These are phyloP conservation scores for Pomatorhinus ruficollis DNA, from an alignment of 2,113 vertebrate species.

Conservation along the genomic window DNA sequence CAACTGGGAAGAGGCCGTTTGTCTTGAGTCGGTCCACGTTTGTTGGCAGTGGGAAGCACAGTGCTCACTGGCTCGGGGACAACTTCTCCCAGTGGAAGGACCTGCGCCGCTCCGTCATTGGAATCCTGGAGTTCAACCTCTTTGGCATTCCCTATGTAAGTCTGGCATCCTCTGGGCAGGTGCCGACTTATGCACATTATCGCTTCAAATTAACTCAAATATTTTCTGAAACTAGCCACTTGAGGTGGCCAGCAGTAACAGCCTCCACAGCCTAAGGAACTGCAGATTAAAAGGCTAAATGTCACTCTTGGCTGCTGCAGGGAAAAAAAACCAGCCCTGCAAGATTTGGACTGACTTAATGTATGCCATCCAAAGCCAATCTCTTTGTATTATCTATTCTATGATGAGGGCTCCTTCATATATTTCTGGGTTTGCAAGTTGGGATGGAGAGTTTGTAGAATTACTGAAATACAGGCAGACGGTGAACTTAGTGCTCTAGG, in stretches of 20 bases:
- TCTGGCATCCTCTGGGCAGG: neutral
- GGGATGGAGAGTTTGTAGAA: neutral
- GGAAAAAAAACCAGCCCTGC: neutral
- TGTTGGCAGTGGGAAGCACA: constrained; percentile 83
- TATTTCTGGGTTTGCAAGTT: neutral
- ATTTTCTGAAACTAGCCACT: neutral
- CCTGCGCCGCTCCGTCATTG: constrained; percentile 82
- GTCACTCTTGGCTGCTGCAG: constrained; percentile 1
- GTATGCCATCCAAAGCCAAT: neutral
- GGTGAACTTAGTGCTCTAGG: neutral
- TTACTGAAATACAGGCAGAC: neutral
- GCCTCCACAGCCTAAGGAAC: neutral
- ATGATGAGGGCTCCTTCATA: neutral
- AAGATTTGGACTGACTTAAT: neutral
- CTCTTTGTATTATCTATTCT: neutral
- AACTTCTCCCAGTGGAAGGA: constrained; percentile 87
- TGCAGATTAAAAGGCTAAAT: neutral
- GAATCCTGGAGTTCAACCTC: constrained; percentile 87
- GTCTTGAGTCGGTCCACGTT: constrained; percentile 80
- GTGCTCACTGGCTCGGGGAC: constrained; percentile 87
- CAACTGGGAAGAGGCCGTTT: constrained; percentile 43
- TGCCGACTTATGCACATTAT: neutral
- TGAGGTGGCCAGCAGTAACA: neutral
- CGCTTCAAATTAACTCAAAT: neutral
- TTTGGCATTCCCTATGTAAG: constrained; percentile 88